These are phyloP conservation scores for Moxostoma hubbsi DNA, from an alignment of 2,797 vertebrate genomes.

Conservation along the genomic window DNA sequence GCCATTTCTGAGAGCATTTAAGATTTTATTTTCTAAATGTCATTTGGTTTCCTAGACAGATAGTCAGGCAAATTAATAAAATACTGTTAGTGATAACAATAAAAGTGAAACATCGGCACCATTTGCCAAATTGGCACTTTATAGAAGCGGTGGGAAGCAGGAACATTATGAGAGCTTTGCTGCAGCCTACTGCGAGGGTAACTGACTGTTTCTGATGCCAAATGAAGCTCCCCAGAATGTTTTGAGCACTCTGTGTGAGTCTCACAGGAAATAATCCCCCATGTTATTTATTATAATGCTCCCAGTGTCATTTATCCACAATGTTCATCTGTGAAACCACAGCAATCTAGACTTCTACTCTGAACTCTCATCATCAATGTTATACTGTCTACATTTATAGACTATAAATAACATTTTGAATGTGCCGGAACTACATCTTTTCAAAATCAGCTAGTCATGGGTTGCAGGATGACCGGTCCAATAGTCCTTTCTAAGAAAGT, in stretches of 20 bases:
- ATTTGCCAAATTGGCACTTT: slow-evolving; percentile 63
- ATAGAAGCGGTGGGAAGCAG: slow-evolving; percentile 56
- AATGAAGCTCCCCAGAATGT: slow-evolving; percentile 53
- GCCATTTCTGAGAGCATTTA: neutral
- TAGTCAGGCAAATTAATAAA: slow-evolving; percentile 52
- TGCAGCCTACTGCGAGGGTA: slow-evolving; percentile 61
- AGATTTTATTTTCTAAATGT: slow-evolving; percentile 11
- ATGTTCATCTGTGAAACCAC: slow-evolving; percentile 36
- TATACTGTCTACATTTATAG: neutral
- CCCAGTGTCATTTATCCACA: slow-evolving; percentile 34
- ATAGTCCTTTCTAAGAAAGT: too few relatives aligned
- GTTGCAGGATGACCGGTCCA: too few relatives aligned
- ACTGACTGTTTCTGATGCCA: slow-evolving; percentile 57
- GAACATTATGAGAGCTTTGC: slow-evolving; percentile 57
- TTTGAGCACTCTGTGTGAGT: slow-evolving; percentile 41
- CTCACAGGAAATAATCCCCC: slow-evolving; percentile 46
- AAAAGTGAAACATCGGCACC: slow-evolving; percentile 57
- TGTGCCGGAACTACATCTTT: too few relatives aligned
- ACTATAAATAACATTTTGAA: neutral
- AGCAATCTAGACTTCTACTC: slow-evolving; percentile 20
- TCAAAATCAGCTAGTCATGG: too few relatives aligned
- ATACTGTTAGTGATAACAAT: slow-evolving; percentile 51
- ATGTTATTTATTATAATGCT: slow-evolving; percentile 54
- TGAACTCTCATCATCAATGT: slow-evolving; percentile 8
- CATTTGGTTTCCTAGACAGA: slow-evolving; percentile 49